phyloP scores from a whole-genome alignment of 1,140 invertebrate genomes.

The Eriocheir sinensis region DNA sequence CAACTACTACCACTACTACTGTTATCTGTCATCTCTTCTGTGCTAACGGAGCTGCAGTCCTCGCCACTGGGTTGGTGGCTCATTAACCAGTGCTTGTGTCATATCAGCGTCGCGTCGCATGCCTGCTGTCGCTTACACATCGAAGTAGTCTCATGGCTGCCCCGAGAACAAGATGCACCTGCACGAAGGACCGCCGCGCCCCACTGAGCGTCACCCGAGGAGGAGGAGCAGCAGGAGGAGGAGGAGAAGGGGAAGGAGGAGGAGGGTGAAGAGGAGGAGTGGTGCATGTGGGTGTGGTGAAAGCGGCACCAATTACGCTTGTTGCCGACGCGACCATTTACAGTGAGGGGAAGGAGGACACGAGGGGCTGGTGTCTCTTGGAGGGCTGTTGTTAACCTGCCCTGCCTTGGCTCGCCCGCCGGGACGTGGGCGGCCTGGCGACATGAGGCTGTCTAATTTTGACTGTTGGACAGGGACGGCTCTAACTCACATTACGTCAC shows the following conservation, averaged over 20 bases:
- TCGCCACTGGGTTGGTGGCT: not conserved
- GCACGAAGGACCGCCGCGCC: no score
- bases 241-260: not conserved
- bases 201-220: no score
- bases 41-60: not conserved
- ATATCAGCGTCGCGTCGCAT: not conserved
- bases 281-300: not conserved
- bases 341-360: not conserved
- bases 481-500: not conserved
- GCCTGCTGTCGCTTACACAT: not conserved
- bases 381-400: not conserved
- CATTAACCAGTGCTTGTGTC: not conserved
- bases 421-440: not conserved
- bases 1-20: not conserved
- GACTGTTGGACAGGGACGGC: no score
- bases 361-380: not conserved
- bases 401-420: not conserved
- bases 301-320: conserved; percentile 13
- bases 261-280: not conserved
- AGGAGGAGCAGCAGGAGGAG: no score
- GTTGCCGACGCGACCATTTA: not conserved
- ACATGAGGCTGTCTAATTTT: not conserved
- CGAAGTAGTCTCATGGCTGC: no score
- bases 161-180: not conserved
- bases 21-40: not conserved